Conservation (phyloP, 2,113 vertebrate species). For the Phyllopteryx taeniolatus region DNA sequence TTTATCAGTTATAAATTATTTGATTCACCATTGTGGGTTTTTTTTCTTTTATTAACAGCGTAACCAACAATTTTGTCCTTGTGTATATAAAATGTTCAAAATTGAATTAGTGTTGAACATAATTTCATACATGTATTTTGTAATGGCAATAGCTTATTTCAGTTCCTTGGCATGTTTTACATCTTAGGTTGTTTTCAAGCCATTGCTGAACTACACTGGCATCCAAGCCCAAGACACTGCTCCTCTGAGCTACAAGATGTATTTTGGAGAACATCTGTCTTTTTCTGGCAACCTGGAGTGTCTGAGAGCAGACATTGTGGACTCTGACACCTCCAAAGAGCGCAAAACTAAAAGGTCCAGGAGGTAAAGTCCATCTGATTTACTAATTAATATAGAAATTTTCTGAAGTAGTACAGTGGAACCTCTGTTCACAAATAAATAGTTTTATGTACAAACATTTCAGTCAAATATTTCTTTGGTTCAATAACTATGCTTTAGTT, state of each 20-base stretch:
- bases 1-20: no score
- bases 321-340: conserved; percentile 95
- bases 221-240: conserved; percentile 91
- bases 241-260: conserved; percentile 94
- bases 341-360: conserved; percentile 87
- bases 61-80: not conserved
- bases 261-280: conserved; percentile 95
- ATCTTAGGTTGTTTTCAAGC: conserved; percentile 92
- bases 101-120: not conserved
- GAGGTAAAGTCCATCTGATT: conserved; percentile 70
- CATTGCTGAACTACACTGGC: conserved; percentile 88
- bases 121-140: not conserved
- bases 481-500: not conserved
- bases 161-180: not conserved
- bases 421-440: not conserved
- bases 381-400: not conserved
- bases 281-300: conserved; percentile 95
- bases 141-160: not conserved
- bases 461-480: not conserved
- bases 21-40: not conserved
- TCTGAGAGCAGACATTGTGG: conserved; percentile 94
- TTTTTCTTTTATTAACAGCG: not conserved
- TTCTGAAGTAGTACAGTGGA: not conserved
- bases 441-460: not conserved
- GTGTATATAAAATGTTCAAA: not conserved